Evolutionary conservation across 2,797 vertebrate species (phyloP), one percentile per base, ranked within the genome.

Genomic region (Hozukius guyotensis): DNA sequence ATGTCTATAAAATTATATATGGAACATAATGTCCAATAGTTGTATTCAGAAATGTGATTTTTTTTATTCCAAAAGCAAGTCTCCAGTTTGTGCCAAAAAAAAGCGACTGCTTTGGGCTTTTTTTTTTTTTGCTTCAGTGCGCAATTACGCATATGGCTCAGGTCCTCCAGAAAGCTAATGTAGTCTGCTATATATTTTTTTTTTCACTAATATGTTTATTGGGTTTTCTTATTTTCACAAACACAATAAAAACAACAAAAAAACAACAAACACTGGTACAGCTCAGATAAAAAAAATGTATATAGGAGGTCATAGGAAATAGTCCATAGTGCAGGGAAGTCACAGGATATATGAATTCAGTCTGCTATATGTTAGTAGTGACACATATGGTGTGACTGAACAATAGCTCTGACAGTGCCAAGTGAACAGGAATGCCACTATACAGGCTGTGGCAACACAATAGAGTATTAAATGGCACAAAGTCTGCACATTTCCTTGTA

Each of bases 111-210:
- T 86, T 75, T 85, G 83, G 88, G 87, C 83, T 75, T 81, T 83
- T 85, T 66, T 52, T 25, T 36, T 74, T 81, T 72, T 85, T 69
- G 46, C 25, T 42, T 77, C 84, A 80, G 73, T 78, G 92, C 90
- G 88, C 92, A 90, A 90, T 92, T 89, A 89, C 81, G 90, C 89
- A 76, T 25, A 81, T 66, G 88, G 83, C 36, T 81, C 75, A 66
- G 74, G 52, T 84, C 72, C 55, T 73, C 52, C 46, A 31, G 20
- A 56, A 36, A 49, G 83, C 66, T 53, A 32, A 53, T 82, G 49
- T 3, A 36, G 53, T 65, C 62, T 55, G 65, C n/a, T 75, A 5
- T 20, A 36, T 66, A 31, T 77, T 11, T n/a, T 25, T 38, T 38
- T 38, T 38, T 36, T 0, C 36, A 38, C 36, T 38, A 38, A 38